phyloP scores from a whole-genome alignment of 2,113 vertebrate species.

The Xenopus laevis region DNA sequence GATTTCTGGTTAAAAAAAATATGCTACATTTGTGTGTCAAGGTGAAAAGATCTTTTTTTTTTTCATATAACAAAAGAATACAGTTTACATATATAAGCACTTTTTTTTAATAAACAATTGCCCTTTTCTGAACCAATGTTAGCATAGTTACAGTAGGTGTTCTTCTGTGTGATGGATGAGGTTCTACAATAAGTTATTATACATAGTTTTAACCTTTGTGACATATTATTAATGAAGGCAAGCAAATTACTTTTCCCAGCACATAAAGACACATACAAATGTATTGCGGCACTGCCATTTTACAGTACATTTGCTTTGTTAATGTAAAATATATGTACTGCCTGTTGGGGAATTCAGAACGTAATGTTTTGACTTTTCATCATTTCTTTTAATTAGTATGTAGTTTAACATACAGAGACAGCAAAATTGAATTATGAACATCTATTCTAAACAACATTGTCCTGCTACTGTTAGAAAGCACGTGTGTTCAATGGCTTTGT shows the following conservation, averaged over 20 bases:
- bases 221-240: slow-evolving; percentile 37
- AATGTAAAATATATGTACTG: not conserved
- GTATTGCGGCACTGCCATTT: slow-evolving; percentile 7
- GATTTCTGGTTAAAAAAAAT: too few relatives aligned
- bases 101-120: too few relatives aligned
- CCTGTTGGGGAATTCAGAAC: not conserved
- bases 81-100: too few relatives aligned
- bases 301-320: not conserved
- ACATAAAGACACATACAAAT: slow-evolving; percentile 30
- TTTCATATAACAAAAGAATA: too few relatives aligned
- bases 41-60: too few relatives aligned
- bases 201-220: slow-evolving; percentile 9
- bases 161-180: too few relatives aligned
- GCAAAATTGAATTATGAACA: not conserved
- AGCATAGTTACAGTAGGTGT: too few relatives aligned
- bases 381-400: not conserved
- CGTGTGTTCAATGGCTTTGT: slow-evolving; percentile 24
- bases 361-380: too few relatives aligned
- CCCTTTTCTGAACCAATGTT: too few relatives aligned
- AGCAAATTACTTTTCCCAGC: slow-evolving; percentile 14
- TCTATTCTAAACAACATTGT: slow-evolving; percentile 18
- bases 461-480: slow-evolving; percentile 28
- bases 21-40: too few relatives aligned
- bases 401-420: not conserved
- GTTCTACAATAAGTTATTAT: too few relatives aligned